Conservation (phyloP, 2,113 vertebrate species). For the Dasyprocta punctata region DNA sequence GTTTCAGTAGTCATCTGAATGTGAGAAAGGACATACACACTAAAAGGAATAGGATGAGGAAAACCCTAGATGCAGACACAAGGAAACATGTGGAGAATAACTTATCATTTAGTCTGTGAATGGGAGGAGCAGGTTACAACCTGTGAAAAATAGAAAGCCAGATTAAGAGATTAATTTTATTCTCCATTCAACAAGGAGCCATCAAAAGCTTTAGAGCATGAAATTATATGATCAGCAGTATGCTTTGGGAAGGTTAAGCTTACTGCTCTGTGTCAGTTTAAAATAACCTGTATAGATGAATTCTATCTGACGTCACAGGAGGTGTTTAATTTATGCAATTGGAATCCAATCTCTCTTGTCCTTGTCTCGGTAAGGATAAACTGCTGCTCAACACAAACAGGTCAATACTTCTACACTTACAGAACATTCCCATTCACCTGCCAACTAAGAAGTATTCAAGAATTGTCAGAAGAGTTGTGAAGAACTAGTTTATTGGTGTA, state of each 20-base stretch:
- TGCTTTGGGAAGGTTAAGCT: constrained; percentile 43
- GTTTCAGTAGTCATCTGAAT: not conserved
- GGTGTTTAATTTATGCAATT: constrained; percentile 52
- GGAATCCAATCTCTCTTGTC: constrained; percentile 63
- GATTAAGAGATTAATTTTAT: constrained; percentile 33
- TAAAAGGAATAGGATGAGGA: not conserved
- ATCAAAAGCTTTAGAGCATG: not conserved
- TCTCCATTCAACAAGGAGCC: not conserved
- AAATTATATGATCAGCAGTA: constrained; percentile 26
- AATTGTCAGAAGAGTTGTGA: constrained; percentile 45
- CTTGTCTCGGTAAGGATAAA: constrained; percentile 67
- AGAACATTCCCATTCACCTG: constrained; percentile 29
- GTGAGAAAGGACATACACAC: not conserved
- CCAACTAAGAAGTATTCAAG: constrained; percentile 58
- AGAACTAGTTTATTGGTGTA: constrained; percentile 29
- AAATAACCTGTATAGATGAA: constrained; percentile 49
- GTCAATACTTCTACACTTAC: constrained; percentile 57
- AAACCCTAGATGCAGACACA: not conserved
- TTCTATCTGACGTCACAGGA: constrained; percentile 47
- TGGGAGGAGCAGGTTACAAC: not conserved
- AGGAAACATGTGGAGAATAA: not conserved
- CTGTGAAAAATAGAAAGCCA: not conserved
- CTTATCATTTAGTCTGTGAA: not conserved
- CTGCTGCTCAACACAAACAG: constrained; percentile 5
- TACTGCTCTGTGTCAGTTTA: constrained; percentile 15